Base-by-base conservation (phyloP, 64 coral and sea anemone species). In the Stichodactyla helianthus region DNA sequence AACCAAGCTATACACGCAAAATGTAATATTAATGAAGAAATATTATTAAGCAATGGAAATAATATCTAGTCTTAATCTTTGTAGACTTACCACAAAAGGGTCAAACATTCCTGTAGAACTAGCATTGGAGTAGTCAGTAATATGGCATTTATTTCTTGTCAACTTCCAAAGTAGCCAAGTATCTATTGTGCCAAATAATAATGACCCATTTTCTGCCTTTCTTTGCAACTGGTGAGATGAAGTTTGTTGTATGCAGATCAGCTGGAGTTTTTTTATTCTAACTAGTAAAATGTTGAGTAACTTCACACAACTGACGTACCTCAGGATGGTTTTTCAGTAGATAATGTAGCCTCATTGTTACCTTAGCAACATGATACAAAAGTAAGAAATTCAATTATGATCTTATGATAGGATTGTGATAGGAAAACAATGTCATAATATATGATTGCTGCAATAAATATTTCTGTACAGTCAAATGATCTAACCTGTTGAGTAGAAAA, bases 51-150 rank as follows among this genome's bases (percentile, higher is more conserved):
- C 15, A 59, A 59, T 12, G 15, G 9, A 59, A 59, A 59, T 59
- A 59, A 59, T 59, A 59, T 59, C 56, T 5, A 10, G 19, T 6
- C 15, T 19, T 18, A n/a, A 7, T 65, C 25, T 26, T 26, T 11
- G 10, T 53, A 53, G 2, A 19, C 96, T 89, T 51, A 98, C 96
- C 79, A 98, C 52, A 86, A 92, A 98, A 19, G 96, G 96, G 52
- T 98, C 96, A 90, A 94, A 98, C 85, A 98, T 90, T 6, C 93
- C 96, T 14, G 96, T 98, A 7, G 90, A 80, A 53, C 96, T 98
- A 64, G 96, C 96, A 89, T 94, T 98, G 70, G 96, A 98, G 53
- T 92, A 98, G 83, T 98, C 96, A 84, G 96, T 98, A 16, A 89
- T 83, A 88, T 94, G 93, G 54, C 74, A 27, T 56, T 88, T 84